These are phyloP conservation scores for Chaetodon trifascialis DNA, from an alignment of 2,113 vertebrate genomes.

Conservation along the genomic window DNA sequence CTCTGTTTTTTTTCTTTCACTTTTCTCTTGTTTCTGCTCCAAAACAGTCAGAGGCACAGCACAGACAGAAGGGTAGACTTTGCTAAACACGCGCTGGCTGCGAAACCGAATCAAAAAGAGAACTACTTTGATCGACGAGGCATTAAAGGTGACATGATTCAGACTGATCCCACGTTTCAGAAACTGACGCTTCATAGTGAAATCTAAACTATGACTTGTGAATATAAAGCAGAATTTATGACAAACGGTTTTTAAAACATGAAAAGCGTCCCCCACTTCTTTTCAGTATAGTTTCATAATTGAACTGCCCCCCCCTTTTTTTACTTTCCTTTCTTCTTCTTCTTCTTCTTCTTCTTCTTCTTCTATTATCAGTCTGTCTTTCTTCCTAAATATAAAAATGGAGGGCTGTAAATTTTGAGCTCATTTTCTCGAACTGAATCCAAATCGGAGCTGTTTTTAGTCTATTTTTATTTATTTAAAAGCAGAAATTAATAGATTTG, in stretches of 20 bases:
- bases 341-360: background rate
- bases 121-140: constrained; percentile 66
- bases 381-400: constrained; percentile 1
- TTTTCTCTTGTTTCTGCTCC: constrained; percentile 23
- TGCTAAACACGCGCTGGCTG: constrained; percentile 10
- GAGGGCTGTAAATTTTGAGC: constrained; percentile 1
- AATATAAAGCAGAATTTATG: constrained; percentile 20
- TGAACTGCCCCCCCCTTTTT: background rate
- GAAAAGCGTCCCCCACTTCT: constrained; percentile 19
- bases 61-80: background rate
- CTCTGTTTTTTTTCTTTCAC: background rate
- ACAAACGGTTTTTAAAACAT: background rate
- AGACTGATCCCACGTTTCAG: constrained; percentile 46
- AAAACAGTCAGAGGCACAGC: constrained; percentile 13
- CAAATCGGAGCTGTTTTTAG: background rate
- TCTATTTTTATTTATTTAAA: constrained; percentile 4
- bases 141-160: constrained; percentile 65
- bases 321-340: background rate
- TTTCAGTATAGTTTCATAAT: constrained; percentile 4
- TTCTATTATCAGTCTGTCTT: background rate
- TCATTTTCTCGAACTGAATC: background rate
- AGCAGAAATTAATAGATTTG: background rate
- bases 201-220: constrained; percentile 44
- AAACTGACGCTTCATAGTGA: constrained; percentile 44
- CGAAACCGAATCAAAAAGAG: constrained; percentile 66